phyloP scores from a whole-genome alignment of 2,113 vertebrate species.

The Tursiops truncatus region DNA sequence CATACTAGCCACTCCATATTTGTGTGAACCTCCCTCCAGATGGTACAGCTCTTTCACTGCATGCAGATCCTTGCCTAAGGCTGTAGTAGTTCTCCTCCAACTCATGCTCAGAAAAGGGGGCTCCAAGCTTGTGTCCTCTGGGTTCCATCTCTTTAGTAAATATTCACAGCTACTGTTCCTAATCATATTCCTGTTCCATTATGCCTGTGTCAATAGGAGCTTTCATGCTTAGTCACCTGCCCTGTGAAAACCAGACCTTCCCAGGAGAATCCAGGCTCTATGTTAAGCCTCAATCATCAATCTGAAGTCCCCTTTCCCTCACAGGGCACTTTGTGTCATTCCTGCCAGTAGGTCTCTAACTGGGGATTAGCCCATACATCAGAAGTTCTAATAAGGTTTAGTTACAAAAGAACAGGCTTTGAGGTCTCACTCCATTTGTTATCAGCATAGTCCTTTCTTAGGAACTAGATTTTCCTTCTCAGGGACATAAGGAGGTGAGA shows the following conservation, averaged over 20 bases:
- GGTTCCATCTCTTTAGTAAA: not conserved
- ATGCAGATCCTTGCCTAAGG: not conserved
- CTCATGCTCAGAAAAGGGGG: not conserved
- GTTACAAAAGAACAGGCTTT: not conserved
- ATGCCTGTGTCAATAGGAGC: not conserved
- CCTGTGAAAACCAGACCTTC: not conserved
- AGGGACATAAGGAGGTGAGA: not conserved
- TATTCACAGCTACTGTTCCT: not conserved
- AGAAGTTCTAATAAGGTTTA: not conserved
- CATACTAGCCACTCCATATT: not conserved
- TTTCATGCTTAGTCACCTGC: not conserved
- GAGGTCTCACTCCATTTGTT: not conserved
- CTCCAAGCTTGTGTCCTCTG: not conserved
- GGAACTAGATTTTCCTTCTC: not conserved
- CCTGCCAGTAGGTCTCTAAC: not conserved
- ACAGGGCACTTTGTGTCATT: not conserved
- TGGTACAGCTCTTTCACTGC: not conserved
- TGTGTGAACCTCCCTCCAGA: not conserved
- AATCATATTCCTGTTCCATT: not conserved
- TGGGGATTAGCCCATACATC: not conserved
- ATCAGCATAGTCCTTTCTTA: not conserved
- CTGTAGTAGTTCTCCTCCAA: not conserved
- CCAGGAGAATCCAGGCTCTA: not conserved
- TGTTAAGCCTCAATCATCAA: not conserved
- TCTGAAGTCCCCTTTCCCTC: not conserved